phyloP scores from a whole-genome alignment of 2,797 vertebrate species.

The Protonibea diacanthus region DNA sequence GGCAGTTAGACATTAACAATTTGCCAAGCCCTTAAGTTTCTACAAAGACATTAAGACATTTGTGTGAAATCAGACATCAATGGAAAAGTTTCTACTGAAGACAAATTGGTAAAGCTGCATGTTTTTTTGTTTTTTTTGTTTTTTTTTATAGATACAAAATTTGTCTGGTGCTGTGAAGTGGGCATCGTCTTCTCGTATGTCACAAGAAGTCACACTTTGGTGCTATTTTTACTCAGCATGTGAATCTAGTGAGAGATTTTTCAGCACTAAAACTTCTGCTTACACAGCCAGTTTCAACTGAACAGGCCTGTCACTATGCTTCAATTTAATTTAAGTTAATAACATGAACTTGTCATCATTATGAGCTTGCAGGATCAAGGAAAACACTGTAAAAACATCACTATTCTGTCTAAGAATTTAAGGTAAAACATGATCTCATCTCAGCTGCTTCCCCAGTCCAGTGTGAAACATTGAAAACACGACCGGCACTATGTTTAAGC shows the following conservation, averaged over 20 bases:
- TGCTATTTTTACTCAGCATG: neutral
- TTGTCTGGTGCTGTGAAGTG: neutral
- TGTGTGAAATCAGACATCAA: conserved; percentile 8
- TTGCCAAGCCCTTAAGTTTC: conserved; percentile 56
- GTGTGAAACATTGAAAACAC: neutral
- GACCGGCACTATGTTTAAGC: neutral
- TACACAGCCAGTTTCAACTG: neutral
- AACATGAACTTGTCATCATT: neutral
- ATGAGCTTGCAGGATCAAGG: neutral
- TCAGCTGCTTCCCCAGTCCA: neutral
- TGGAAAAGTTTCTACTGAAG: neutral
- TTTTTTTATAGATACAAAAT: conserved; percentile 5
- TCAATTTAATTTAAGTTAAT: neutral
- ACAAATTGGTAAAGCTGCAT: conserved; percentile 7
- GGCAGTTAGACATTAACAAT: conserved; percentile 28
- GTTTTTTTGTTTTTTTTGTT: neutral
- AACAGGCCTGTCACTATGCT: neutral
- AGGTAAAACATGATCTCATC: neutral
- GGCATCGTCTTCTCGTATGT: neutral
- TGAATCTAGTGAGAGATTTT: neutral
- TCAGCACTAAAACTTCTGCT: neutral
- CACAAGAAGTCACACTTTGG: conserved; percentile 9
- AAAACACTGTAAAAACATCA: neutral
- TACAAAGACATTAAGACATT: conserved; percentile 43
- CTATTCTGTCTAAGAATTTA: neutral